These are phyloP conservation scores for Athalia cordata DNA, from an alignment of 2,888 invertebrate species.

Conservation along the genomic window DNA sequence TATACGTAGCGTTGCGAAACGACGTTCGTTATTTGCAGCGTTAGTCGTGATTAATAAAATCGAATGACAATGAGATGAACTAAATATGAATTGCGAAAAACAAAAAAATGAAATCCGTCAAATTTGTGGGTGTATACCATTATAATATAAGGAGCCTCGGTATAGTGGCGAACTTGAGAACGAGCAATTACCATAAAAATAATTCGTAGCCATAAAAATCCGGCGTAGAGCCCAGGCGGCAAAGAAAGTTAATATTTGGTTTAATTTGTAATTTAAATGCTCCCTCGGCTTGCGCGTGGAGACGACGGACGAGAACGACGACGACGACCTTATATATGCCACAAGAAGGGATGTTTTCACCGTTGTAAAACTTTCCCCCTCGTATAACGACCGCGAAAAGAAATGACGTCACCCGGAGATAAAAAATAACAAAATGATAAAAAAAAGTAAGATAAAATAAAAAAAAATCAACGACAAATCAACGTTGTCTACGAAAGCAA, in stretches of 20 bases:
- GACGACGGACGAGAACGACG: neutral
- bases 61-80: neutral
- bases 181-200: constrained; percentile 44
- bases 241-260: constrained; percentile 45
- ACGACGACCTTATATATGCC: too few species aligned
- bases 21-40: too few species aligned
- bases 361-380: constrained; percentile 28
- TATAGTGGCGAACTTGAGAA: constrained; percentile 16
- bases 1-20: too few species aligned
- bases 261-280: constrained; percentile 45
- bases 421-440: neutral
- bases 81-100: neutral
- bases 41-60: neutral
- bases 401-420: constrained; percentile 23
- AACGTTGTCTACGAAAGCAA: constrained; percentile 1
- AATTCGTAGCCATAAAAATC: constrained; percentile 39
- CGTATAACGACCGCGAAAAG: constrained; percentile 15
- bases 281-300: constrained; percentile 20
- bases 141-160: neutral
- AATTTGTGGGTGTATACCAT: constrained; percentile 5
- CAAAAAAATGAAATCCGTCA: neutral
- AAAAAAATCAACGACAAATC: neutral
- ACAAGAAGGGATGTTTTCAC: constrained; percentile 39
- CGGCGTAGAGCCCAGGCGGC: constrained; percentile 21
- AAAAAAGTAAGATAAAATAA: constrained; percentile 1